Evolutionary conservation across 2,113 vertebrate genomes (phyloP).

Genomic region (Prietella phreatophila): DNA sequence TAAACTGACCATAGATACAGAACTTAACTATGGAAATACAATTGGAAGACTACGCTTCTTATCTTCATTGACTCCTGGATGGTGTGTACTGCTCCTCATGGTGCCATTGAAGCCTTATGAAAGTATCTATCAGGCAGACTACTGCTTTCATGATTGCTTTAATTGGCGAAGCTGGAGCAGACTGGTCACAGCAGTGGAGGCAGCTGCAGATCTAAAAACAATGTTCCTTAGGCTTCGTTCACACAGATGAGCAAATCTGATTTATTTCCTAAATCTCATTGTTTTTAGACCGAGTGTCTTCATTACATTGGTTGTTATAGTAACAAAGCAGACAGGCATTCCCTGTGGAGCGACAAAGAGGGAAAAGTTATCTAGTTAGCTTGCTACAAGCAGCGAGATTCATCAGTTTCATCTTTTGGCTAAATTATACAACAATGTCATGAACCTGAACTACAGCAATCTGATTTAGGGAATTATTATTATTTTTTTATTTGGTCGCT

Average conservation of each 20-base stretch:
- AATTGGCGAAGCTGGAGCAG: constrained; percentile 29
- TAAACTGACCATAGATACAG: neutral
- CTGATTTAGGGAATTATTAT: neutral
- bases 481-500: neutral
- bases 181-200: constrained; percentile 10
- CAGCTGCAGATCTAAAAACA: constrained; percentile 15
- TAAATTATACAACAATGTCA: neutral
- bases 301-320: constrained; percentile 34
- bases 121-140: constrained; percentile 23
- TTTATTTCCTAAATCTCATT: constrained; percentile 29
- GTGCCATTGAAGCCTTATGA: constrained; percentile 17
- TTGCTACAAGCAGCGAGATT: neutral
- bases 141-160: constrained; percentile 18
- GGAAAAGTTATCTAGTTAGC: constrained; percentile 11
- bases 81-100: constrained; percentile 3
- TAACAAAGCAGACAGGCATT: constrained; percentile 16
- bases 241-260: constrained; percentile 11
- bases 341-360: neutral
- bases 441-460: neutral
- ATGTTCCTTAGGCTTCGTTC: constrained; percentile 8
- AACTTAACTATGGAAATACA: neutral
- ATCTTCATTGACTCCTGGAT: neutral
- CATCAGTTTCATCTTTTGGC: neutral
- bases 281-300: neutral
- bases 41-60: neutral